Percentiles rank a stretch among this genome's conserved stretches.
phyloP scores from a whole-genome alignment of 2,797 vertebrate species.

The Odontamblyopus lacepedii region DNA sequence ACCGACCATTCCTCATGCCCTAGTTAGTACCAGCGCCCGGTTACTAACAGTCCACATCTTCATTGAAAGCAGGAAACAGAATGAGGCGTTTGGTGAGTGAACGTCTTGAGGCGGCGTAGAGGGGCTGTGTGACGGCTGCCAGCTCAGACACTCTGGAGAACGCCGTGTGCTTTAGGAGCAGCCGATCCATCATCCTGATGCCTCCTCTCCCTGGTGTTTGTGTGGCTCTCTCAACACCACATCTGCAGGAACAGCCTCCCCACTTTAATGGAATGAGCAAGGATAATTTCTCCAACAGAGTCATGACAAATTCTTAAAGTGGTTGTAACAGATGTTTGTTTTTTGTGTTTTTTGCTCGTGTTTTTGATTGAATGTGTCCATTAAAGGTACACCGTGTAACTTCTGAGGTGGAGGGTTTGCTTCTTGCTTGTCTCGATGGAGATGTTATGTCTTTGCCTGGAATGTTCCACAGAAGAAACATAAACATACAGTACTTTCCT shows the following conservation, averaged over 20 bases:
- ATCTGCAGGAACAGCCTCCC: constrained; percentile 36
- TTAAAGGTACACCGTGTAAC: no score
- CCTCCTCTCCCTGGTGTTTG: constrained; percentile 39
- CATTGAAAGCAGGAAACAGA: constrained; percentile 31
- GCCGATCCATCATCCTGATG: constrained; percentile 44
- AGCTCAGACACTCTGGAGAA: constrained; percentile 32
- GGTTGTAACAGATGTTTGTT: no score
- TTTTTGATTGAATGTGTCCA: no score
- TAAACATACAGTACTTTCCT: no score
- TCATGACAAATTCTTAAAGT: constrained; percentile 36
- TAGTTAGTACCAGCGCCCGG: background rate
- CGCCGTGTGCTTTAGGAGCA: constrained; percentile 33
- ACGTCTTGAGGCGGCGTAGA: constrained; percentile 13
- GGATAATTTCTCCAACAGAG: constrained; percentile 53
- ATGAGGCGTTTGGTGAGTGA: constrained; percentile 24
- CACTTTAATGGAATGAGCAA: constrained; percentile 58
- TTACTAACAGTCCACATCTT: constrained; percentile 15
- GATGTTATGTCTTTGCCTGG: no score
- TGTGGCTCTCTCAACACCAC: constrained; percentile 39
- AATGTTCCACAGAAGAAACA: no score
- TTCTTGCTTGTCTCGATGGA: no score
- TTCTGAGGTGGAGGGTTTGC: no score
- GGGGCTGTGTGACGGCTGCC: constrained; percentile 23
- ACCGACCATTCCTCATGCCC: background rate
- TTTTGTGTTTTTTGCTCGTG: no score